These are phyloP conservation scores for Tragopan temminckii DNA, from an alignment of 2,797 vertebrate species.

Conservation along the genomic window DNA sequence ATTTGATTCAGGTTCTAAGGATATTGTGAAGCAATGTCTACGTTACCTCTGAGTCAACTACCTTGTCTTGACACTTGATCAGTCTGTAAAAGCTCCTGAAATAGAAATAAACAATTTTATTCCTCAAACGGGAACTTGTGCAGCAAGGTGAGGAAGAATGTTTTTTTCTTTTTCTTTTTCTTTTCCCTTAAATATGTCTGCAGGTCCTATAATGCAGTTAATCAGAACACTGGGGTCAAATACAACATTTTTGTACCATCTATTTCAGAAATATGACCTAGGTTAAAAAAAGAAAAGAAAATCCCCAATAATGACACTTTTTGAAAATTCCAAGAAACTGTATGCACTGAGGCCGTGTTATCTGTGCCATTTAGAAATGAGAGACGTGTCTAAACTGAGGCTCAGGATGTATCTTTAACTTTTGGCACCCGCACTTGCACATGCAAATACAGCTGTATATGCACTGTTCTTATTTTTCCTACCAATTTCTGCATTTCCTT, in stretches of 20 bases:
- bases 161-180: neutral
- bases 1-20: conserved; percentile 67
- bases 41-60: conserved; percentile 68
- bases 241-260: neutral
- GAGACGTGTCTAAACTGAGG: neutral
- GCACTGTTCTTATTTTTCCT: neutral
- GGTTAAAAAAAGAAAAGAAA: neutral
- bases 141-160: neutral
- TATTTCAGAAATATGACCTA: neutral
- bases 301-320: neutral
- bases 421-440: neutral
- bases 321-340: neutral
- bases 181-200: neutral
- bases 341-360: neutral
- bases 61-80: conserved; percentile 72
- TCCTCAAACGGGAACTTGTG: neutral
- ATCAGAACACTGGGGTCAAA: neutral
- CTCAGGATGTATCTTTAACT: neutral
- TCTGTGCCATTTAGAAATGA: neutral
- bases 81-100: conserved; percentile 57
- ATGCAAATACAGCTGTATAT: neutral
- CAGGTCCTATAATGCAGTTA: conserved; percentile 35
- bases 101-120: conserved; percentile 69
- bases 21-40: conserved; percentile 51
- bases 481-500: neutral